Percentiles rank a stretch among this genome's conserved stretches.
These are phyloP conservation scores for Ophiodon elongatus DNA, from an alignment of 2,113 vertebrate genomes.

Conservation along the genomic window DNA sequence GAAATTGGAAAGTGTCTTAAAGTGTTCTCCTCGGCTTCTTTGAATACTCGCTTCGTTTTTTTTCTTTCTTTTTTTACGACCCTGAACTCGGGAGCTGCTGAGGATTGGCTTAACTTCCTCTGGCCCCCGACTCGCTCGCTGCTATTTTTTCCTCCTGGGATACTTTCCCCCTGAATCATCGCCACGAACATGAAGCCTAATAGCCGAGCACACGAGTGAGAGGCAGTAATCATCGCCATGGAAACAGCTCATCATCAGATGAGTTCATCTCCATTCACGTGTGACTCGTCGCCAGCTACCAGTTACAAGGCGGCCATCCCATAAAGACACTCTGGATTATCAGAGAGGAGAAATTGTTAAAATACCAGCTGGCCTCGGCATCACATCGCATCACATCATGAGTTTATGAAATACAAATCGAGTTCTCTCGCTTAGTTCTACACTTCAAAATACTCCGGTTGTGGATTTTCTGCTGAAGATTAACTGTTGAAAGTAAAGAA, in stretches of 20 bases:
- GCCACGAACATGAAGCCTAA: conserved; percentile 52
- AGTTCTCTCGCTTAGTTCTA: neutral
- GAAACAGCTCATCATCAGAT: conserved; percentile 60
- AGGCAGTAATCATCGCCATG: conserved; percentile 46
- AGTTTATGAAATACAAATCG: neutral
- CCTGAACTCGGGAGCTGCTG: conserved; percentile 3
- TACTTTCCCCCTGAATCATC: conserved; percentile 65
- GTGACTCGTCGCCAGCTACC: conserved; percentile 49
- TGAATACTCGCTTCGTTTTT: neutral
- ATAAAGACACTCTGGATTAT: conserved; percentile 6
- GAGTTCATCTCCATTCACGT: conserved; percentile 39
- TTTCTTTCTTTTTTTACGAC: neutral
- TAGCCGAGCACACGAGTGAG: conserved; percentile 24
- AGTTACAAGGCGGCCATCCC: conserved; percentile 10
- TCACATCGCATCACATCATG: conserved; percentile 10
- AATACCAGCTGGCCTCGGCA: neutral
- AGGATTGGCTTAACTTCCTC: conserved; percentile 6
- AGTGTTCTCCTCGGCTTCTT: conserved; percentile 10
- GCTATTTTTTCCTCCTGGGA: conserved; percentile 42
- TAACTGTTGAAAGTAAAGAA: neutral
- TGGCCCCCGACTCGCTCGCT: neutral
- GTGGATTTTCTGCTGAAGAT: neutral
- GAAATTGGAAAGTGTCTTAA: conserved; percentile 30
- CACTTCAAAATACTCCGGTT: neutral
- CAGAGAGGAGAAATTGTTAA: neutral